Evolutionary conservation across 2,797 vertebrate genomes (phyloP), one percentile per base, ranked within the genome.

Genomic region (Poecilia gillii): DNA sequence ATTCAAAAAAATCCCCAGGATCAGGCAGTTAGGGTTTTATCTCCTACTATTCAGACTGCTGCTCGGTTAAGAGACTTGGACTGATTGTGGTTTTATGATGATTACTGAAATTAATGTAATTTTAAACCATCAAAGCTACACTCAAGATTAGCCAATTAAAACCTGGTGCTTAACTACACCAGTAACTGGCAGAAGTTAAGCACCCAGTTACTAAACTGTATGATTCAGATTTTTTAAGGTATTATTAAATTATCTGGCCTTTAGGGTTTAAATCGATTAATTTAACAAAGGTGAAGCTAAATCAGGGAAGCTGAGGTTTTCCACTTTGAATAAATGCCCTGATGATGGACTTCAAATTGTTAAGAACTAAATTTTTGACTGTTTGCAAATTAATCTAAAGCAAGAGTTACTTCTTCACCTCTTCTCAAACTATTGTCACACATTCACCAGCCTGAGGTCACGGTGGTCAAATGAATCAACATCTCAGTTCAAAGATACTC

Each of bases 71-170:
- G 75, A 39, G 13, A 79, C 64, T 59, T 53, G 70, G 71, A 70
- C 43, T 28, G 51, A 55, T 36, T 46, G 20, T 43, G 72, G 5
- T 9, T 59, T 39, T 39, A 76, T 76, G 25, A 73, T 77, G 43
- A 78, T 76, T 39, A 83, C 47, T 89, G 81, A 66, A 25, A 25
- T 62, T 16, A 12, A 9, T 62, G 4, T 6, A 25, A 64, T 36
- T 64, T 64, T 36, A 64, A 36, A 33, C 14, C 14, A 16, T 31
- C 57, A 59, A 14, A 59, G 28, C 57, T 59, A 14, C 28, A 59
- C 28, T 31, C 28, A 59, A 31, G 28, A 59, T 59, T n/a, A 57
- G n/a, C 3, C 25, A n/a, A 57, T n/a, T 13, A n/a, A 57, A 28
- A 57, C 55, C 55, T 41, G 41, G 7, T 41, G 41, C 41, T 41